These are phyloP conservation scores for Coreoperca whiteheadi DNA, from an alignment of 2,113 vertebrate species.

Conservation along the genomic window DNA sequence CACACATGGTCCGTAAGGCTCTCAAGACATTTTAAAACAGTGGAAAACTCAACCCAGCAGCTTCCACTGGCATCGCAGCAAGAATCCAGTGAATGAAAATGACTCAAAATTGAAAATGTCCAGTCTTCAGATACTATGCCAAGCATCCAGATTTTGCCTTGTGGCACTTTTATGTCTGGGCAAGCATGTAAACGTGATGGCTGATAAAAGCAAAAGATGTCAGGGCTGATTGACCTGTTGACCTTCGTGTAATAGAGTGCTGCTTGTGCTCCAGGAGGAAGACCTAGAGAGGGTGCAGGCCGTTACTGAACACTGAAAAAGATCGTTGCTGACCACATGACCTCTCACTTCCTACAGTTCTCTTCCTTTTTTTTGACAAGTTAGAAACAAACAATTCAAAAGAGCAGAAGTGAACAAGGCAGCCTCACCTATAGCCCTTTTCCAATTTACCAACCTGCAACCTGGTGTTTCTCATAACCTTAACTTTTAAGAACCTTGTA, in stretches of 20 bases:
- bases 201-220: slow-evolving; percentile 29
- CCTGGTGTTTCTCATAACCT: too few species aligned
- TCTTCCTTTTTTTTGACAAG: background rate
- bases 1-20: background rate
- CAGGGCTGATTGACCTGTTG: slow-evolving; percentile 3
- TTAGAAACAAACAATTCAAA: background rate
- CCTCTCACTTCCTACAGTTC: background rate
- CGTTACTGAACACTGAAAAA: background rate
- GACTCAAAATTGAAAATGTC: slow-evolving; percentile 6
- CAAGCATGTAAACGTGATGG: slow-evolving; percentile 5
- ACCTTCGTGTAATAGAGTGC: slow-evolving; percentile 6
- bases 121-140: background rate
- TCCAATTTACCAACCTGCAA: too few species aligned
- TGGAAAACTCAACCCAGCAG: background rate
- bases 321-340: background rate
- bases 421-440: background rate
- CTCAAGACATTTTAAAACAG: background rate
- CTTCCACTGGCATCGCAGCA: background rate
- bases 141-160: background rate
- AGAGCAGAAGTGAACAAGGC: background rate
- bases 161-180: background rate
- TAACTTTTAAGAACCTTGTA: too few species aligned
- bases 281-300: background rate
- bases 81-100: background rate
- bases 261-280: background rate